phyloP scores from a whole-genome alignment of 2,888 invertebrate species.

The Epicampocera succincta region DNA sequence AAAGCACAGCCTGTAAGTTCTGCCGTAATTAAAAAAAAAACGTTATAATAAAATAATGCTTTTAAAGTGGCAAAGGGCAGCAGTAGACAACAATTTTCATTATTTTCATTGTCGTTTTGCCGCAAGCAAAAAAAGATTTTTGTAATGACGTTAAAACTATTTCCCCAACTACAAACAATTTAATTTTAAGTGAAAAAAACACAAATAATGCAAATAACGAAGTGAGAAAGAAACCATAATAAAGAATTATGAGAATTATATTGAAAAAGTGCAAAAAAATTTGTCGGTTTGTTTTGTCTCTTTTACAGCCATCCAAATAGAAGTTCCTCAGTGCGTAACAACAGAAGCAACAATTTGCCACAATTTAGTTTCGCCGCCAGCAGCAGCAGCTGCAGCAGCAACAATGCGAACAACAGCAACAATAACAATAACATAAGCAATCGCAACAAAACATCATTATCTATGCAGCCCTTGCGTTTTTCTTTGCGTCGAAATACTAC shows the following conservation, averaged over 20 bases:
- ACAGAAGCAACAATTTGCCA: conserved; percentile 60
- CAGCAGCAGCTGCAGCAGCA: conserved; percentile 53
- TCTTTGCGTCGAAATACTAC: conserved; percentile 49
- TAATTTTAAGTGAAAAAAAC: neutral
- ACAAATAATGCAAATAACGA: conserved; percentile 34
- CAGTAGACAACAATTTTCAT: conserved; percentile 4
- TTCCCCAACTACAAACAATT: conserved; percentile 6
- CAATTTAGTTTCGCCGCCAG: conserved; percentile 52
- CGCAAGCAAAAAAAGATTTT: neutral
- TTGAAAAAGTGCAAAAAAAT: conserved; percentile 6
- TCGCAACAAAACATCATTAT: conserved; percentile 21
- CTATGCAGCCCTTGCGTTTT: conserved; percentile 62
- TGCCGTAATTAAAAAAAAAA: neutral
- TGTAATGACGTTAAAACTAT: neutral
- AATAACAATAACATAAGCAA: conserved; percentile 17
- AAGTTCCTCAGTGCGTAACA: conserved; percentile 76
- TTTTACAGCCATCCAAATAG: conserved; percentile 77
- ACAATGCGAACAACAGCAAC: conserved; percentile 10
- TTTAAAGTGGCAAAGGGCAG: neutral
- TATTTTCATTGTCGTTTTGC: conserved; percentile 6
- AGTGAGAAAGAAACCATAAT: conserved; percentile 2
- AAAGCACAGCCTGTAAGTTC: neutral
- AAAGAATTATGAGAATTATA: conserved; percentile 23
- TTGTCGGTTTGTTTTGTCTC: neutral
- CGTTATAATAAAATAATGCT: neutral